These are phyloP conservation scores for Mesaphorura yosii DNA, from an alignment of 1,140 invertebrate genomes.

Conservation along the genomic window DNA sequence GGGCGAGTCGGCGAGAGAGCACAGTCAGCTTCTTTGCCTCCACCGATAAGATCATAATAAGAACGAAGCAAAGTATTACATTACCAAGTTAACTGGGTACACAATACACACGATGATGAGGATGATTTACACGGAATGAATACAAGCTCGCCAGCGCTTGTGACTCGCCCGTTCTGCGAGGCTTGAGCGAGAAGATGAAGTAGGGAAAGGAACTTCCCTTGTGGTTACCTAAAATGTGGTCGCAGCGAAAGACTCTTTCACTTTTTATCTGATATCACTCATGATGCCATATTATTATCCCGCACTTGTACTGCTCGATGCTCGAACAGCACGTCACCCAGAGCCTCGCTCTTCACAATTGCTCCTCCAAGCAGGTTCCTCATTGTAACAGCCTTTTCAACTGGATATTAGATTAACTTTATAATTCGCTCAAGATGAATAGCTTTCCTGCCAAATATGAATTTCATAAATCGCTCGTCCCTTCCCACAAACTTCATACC, in stretches of 20 bases:
- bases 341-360: constrained; percentile 26
- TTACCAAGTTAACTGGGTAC: too few species aligned
- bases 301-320: not conserved
- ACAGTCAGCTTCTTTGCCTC: constrained; percentile 24
- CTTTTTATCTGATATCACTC: not conserved
- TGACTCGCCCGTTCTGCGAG: not conserved
- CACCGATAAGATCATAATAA: constrained; percentile 29
- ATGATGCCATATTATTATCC: constrained; percentile 13
- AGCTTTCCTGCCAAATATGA: constrained; percentile 20
- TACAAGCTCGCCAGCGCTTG: not conserved
- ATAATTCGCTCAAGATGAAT: constrained; percentile 32
- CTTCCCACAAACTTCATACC: constrained; percentile 24
- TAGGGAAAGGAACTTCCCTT: not conserved
- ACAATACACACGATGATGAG: too few species aligned
- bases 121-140: constrained; percentile 27
- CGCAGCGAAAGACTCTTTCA: not conserved
- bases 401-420: constrained; percentile 31
- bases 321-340: constrained; percentile 12
- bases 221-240: not conserved
- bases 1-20: constrained; percentile 26
- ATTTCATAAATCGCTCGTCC: constrained; percentile 25
- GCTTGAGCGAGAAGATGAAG: not conserved
- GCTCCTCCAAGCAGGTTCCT: constrained; percentile 23
- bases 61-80: too few species aligned
- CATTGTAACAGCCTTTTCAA: constrained; percentile 30